A percentile compares a stretch with the other conserved stretches of the same genome.
Evolutionary conservation across 1,140 invertebrate genomes (phyloP).

Genomic region (Drosophila simulans): DNA sequence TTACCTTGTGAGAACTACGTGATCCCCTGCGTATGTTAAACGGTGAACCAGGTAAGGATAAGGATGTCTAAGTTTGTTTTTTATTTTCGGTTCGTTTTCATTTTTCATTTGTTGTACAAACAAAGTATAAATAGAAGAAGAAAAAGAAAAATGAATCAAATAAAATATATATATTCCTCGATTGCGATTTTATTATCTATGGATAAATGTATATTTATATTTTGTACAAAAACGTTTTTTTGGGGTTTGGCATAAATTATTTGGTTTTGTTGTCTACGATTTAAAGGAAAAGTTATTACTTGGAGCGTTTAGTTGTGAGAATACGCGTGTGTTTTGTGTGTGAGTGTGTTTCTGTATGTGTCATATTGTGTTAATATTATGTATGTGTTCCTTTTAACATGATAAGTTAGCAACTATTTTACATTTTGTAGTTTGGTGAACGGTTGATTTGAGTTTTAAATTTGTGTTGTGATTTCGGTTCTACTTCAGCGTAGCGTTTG

Average conservation of each 20-base stretch:
- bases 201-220: constrained; percentile 56
- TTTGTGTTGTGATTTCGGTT: constrained; percentile 36
- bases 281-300: constrained; percentile 50
- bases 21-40: constrained; percentile 96
- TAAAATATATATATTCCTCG: constrained; percentile 72
- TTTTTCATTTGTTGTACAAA: constrained; percentile 72
- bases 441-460: constrained; percentile 15
- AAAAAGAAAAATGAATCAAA: constrained; percentile 82
- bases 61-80: constrained; percentile 91
- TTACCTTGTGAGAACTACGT: constrained; percentile 95
- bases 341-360: constrained; percentile 17
- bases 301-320: constrained; percentile 32
- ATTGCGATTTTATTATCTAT: constrained; percentile 52
- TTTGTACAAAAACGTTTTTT: constrained; percentile 28
- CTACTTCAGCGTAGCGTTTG: constrained; percentile 53
- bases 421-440: constrained; percentile 16
- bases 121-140: constrained; percentile 80
- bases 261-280: constrained; percentile 41
- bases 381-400: constrained; percentile 18
- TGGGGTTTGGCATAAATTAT: constrained; percentile 7
- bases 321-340: constrained; percentile 7
- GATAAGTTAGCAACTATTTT: constrained; percentile 15
- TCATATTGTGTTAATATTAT: background rate
- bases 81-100: constrained; percentile 54
- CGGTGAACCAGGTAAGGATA: constrained; percentile 98